phyloP scores from a whole-genome alignment of 1,140 invertebrate genomes.

The Calliphora vicina region DNA sequence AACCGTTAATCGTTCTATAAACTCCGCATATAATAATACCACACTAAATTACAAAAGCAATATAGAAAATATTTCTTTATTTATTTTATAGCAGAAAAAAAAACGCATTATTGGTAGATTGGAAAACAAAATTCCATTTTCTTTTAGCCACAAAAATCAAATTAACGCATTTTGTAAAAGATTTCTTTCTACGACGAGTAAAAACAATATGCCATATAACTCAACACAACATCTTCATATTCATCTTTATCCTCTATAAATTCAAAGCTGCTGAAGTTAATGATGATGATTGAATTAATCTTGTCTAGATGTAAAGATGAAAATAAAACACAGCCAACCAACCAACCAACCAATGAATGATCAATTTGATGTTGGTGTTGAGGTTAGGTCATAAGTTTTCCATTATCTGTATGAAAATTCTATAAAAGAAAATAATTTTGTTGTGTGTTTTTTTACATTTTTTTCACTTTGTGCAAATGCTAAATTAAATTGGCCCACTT shows the following conservation, averaged over 20 bases:
- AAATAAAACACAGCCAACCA: too few species aligned
- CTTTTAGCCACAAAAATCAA: slow-evolving; percentile 13
- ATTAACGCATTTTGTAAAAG: not conserved
- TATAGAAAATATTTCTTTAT: not conserved
- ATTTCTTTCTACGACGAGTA: not conserved
- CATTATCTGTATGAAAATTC: not conserved
- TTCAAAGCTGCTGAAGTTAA: not conserved
- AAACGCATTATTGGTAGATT: not conserved
- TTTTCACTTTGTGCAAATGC: not conserved
- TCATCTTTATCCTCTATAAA: too few species aligned
- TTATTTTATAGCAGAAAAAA: not conserved
- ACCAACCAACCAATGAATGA: not conserved
- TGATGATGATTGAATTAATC: not conserved
- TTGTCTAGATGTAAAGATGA: not conserved
- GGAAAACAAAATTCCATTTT: not conserved
- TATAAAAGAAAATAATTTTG: not conserved
- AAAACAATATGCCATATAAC: not conserved
- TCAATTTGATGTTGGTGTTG: slow-evolving; percentile 1
- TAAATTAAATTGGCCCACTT: slow-evolving; percentile 16
- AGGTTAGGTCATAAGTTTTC: slow-evolving; percentile 16
- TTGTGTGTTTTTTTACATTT: too few species aligned
- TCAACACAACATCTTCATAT: too few species aligned
- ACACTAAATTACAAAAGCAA: not conserved
- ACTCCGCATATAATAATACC: not conserved
- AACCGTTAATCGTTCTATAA: slow-evolving; percentile 13